A percentile compares a stretch with the other conserved stretches of the same genome.
Evolutionary conservation across 23 tunicate species (phyloP).

Genomic region (Trididemnum nubilum): DNA sequence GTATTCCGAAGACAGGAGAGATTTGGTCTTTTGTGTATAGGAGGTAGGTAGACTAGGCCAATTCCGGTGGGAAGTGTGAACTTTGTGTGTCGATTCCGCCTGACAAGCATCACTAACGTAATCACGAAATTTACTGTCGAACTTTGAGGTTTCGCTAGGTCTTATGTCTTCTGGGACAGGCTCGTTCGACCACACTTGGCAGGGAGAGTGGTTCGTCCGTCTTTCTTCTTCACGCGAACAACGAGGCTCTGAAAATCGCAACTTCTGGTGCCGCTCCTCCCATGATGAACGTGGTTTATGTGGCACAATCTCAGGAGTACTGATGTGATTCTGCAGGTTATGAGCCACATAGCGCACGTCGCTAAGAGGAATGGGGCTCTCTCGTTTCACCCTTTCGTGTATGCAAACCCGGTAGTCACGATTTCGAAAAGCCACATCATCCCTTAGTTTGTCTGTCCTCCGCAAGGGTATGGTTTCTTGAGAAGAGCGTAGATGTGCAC

Average conservation of each 20-base stretch:
- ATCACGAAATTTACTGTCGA: constrained; percentile 54
- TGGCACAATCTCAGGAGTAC: constrained; percentile 16
- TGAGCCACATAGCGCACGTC: constrained; percentile 13
- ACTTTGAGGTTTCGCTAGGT: neutral
- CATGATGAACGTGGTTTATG: neutral
- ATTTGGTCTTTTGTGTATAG: neutral
- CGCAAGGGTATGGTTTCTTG: too few species aligned
- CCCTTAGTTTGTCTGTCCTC: neutral
- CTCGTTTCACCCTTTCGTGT: neutral
- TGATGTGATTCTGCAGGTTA: constrained; percentile 1
- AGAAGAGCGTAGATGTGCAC: too few species aligned
- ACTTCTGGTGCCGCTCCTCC: neutral
- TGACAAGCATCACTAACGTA: constrained; percentile 68
- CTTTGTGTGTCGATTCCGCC: constrained; percentile 47
- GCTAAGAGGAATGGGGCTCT: neutral
- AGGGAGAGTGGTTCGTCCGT: neutral
- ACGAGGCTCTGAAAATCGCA: too few species aligned
- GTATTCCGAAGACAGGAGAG: constrained; percentile 18
- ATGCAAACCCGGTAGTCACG: neutral
- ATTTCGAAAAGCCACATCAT: neutral
- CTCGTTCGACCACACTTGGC: neutral
- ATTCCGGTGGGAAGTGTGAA: neutral
- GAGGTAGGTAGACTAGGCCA: neutral
- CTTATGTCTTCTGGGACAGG: neutral
- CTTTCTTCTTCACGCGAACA: neutral